Conservation (phyloP, 2,113 vertebrate genomes). For the Procavia capensis region DNA sequence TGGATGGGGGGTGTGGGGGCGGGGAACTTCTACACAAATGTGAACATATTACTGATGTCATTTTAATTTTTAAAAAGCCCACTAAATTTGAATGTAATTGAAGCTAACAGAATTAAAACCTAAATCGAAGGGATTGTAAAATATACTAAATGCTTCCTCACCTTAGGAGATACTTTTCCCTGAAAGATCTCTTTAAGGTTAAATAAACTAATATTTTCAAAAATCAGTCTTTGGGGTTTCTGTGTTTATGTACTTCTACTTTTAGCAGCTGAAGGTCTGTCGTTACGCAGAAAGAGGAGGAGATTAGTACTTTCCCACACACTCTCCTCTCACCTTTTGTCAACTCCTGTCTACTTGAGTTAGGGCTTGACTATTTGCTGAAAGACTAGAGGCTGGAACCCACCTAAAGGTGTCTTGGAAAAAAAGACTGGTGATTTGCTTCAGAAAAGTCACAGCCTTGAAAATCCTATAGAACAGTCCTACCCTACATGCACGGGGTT, state of each 20-base stretch:
- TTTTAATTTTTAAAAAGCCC: not conserved
- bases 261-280: conserved; percentile 40
- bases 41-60: not conserved
- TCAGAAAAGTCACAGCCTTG: not conserved
- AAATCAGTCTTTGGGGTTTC: conserved; percentile 6
- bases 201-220: conserved; percentile 39
- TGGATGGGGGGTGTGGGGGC: no score
- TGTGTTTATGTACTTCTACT: conserved; percentile 16
- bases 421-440: not conserved
- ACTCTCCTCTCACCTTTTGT: not conserved
- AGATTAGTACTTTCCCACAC: not conserved
- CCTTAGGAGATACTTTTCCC: not conserved
- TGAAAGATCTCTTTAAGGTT: conserved; percentile 40
- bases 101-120: conserved; percentile 44
- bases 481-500: not conserved
- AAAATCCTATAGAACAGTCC: not conserved
- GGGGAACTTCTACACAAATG: conserved; percentile 48
- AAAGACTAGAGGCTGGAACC: not conserved
- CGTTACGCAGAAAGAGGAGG: not conserved
- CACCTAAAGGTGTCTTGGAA: not conserved
- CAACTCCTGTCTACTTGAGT: not conserved
- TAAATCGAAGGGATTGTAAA: not conserved
- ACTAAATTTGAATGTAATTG: not conserved
- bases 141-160: conserved; percentile 20
- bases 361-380: not conserved